Base-by-base conservation (phyloP, 2,888 invertebrate species). In the Dione vanillae region DNA sequence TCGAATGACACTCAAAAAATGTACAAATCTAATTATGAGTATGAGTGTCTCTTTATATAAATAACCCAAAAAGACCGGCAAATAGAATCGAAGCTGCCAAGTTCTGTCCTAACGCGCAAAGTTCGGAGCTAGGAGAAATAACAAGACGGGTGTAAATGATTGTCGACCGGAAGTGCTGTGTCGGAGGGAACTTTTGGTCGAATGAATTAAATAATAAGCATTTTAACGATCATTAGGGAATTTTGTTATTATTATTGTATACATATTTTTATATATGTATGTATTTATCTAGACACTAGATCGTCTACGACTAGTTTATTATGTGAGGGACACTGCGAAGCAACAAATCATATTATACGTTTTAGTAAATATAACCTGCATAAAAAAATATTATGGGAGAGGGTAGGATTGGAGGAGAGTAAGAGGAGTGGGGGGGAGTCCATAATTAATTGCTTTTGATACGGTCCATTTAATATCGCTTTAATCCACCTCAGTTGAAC, bases 91-190 rank as follows among this genome's bases (percentile, higher is more conserved):
- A 40, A 56, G 3, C 16, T 56, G n/a, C 5, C 16, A 16, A 56
- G 56, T 56, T 56, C 11, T 56, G 56, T 35, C 19, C 16, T 16
- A 40, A 56, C 37, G 56, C 56, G 40, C 37, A 37, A 56, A 56
- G 16, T 56, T 56, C 56, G 8, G 16, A 8, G 16, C 54, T 5
- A 37, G 54, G 37, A 52, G 65, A 65, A 52, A n/a, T 65, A 65
- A 54, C 43, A 52, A 43, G 65, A 65, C 52, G 65, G 52, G 43
- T 52, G 16, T 65, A 56, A 65, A 54, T 54, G 43, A 65, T 52
- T 54, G 54, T n/a, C 54, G 40, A 14, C 56, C 11, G 56, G 40
- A 56, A 56, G 16, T 16, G 56, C 40, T 19, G 40, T 19, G 49
- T n/a, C 16, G 37, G 37, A 16, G 56, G 16, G 37, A 56, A 10